Base-by-base conservation (phyloP, 2,888 invertebrate genomes). In the Calameuta pallipes region DNA sequence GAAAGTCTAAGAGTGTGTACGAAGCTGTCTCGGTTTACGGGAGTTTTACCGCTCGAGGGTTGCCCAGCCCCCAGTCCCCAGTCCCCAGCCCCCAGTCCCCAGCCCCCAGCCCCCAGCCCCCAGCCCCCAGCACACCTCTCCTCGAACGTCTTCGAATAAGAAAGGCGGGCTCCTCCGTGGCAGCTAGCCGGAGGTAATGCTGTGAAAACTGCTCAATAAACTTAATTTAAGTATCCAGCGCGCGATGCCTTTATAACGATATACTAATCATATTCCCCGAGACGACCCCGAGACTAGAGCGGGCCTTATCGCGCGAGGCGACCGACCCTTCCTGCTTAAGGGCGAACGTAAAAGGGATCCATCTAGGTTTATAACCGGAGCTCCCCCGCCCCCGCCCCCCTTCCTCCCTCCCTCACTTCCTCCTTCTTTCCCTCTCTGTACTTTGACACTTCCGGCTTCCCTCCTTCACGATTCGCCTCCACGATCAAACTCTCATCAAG, bases 121-220 rank as follows among this genome's bases (percentile, higher is more conserved):
- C 33, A 33, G 33, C 33, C 1, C 11, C 35, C 37, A 30, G 30
- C 69, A 4, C 70, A 30, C 30, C 15, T 3, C 70, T 70, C 70
- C 70, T 2, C 35, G 74, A 41, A 35, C 11, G 36, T 23, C 35
- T 36, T 33, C 74, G 34, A 41, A 41, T 41, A 41, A 41, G 37
- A 41, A 41, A 41, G 37, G 37, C 37, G 37, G 12, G 37, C 12
- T 37, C 37, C 37, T 37, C 37, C 37, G 4, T 41, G 37, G 4
- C 15, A 41, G 80, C 80, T 81, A 41, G 80, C 80, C 81, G 83
- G 79, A 84, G 83, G 82, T 84, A 83, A 87, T 81, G 83, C 84
- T 80, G 82, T 83, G 86, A 86, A 83, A 87, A 87, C 87, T 87
- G 84, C 84, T 79, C 85, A 82, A 87, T 87, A 87, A 87, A 86